Evolutionary conservation across 2,797 vertebrate genomes (phyloP).

Genomic region (Champsocephalus esox): DNA sequence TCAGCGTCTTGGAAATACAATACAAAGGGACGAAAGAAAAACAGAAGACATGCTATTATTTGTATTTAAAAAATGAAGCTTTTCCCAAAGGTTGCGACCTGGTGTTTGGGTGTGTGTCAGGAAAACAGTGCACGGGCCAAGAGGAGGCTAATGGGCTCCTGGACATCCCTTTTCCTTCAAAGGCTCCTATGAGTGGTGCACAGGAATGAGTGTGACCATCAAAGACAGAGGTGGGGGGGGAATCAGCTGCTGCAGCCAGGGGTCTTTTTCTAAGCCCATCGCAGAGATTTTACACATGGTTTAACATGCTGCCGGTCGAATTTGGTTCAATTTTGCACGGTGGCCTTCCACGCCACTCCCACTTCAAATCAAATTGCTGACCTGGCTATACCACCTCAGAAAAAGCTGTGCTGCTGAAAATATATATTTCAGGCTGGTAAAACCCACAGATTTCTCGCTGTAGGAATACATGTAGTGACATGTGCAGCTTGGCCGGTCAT

Average conservation of each 20-base stretch:
- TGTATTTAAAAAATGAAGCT: conserved; percentile 21
- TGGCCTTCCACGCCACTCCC: conserved; percentile 74
- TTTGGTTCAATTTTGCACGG: conserved; percentile 81
- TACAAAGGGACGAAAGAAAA: conserved; percentile 4
- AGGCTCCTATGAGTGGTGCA: conserved; percentile 56
- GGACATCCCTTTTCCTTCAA: conserved; percentile 76
- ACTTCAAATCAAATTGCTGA: conserved; percentile 74
- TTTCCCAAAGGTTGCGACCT: conserved; percentile 49
- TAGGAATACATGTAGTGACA: conserved; percentile 14
- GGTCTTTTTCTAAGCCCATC: conserved; percentile 78
- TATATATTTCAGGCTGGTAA: conserved; percentile 25
- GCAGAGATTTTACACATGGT: conserved; percentile 83
- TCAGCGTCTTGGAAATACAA: conserved; percentile 7
- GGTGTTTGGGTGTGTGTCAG: conserved; percentile 47
- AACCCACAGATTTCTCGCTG: conserved; percentile 27
- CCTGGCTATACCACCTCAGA: conserved; percentile 64
- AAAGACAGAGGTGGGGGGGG: conserved; percentile 69
- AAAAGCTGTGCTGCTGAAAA: conserved; percentile 54
- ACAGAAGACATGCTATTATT: conserved; percentile 1
- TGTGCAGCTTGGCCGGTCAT: conserved; percentile 12
- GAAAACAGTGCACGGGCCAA: conserved; percentile 47
- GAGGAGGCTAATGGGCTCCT: conserved; percentile 69
- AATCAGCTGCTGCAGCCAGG: conserved; percentile 62
- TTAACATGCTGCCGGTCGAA: conserved; percentile 81
- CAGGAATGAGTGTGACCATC: conserved; percentile 73